These are phyloP conservation scores for Dynastes maya DNA, from an alignment of 2,888 invertebrate species.

Conservation along the genomic window DNA sequence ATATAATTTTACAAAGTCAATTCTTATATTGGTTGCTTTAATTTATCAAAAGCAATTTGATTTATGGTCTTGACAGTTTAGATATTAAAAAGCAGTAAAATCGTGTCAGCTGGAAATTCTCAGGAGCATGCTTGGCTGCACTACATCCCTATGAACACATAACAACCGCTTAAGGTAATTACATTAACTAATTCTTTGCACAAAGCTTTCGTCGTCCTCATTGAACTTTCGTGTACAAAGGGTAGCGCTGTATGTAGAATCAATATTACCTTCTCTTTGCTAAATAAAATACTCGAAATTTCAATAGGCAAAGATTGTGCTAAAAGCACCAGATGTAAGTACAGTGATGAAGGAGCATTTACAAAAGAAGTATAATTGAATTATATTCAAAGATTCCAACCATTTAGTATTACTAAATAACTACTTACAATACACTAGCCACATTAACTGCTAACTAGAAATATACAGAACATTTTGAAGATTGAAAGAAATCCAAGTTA, in stretches of 20 bases:
- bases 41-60: constrained; percentile 49
- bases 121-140: constrained; percentile 16
- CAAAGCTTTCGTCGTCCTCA: constrained; percentile 10
- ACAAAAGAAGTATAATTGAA: too few species aligned
- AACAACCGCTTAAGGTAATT: constrained; percentile 64
- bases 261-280: background rate
- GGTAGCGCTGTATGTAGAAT: background rate
- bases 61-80: constrained; percentile 7
- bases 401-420: too few species aligned
- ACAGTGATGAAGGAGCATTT: too few species aligned
- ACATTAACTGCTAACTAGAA: too few species aligned
- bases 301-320: background rate
- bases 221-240: background rate
- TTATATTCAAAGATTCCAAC: too few species aligned
- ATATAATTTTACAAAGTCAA: too few species aligned
- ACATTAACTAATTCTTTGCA: constrained; percentile 67
- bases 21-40: too few species aligned
- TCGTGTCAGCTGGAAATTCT: constrained; percentile 27
- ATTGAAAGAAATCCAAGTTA: too few species aligned
- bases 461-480: too few species aligned
- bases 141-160: constrained; percentile 50
- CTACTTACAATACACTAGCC: too few species aligned
- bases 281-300: too few species aligned
- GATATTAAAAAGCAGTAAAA: background rate
- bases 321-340: too few species aligned